These are phyloP conservation scores for Alloplasta piceator DNA, from an alignment of 2,888 invertebrate species.

Conservation along the genomic window DNA sequence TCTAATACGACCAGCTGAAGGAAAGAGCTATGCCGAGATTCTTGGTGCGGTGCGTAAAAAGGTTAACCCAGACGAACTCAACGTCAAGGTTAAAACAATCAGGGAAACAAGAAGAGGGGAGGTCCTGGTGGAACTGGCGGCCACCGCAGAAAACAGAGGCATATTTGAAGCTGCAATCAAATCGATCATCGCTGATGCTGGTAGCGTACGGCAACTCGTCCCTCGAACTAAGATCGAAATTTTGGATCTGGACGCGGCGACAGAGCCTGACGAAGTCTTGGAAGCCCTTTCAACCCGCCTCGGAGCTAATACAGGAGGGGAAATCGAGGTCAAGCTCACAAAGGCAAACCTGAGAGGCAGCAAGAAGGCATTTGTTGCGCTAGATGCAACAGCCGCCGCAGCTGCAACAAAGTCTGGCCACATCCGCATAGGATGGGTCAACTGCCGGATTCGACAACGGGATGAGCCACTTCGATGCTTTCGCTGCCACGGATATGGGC, in stretches of 20 bases:
- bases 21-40: not conserved
- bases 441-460: no score
- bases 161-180: not conserved
- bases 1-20: not conserved
- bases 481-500: no score
- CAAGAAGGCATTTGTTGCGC: no score
- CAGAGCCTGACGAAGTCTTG: not conserved
- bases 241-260: not conserved
- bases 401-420: no score
- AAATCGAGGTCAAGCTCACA: no score
- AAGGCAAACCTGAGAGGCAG: no score
- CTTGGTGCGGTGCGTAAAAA: not conserved
- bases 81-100: not conserved
- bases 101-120: not conserved
- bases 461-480: no score
- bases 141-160: no score
- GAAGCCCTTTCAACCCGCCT: no score
- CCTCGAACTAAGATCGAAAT: constrained; percentile 1
- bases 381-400: no score
- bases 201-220: not conserved
- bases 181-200: not conserved
- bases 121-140: constrained; percentile 8
- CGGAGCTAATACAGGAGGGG: no score
- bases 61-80: not conserved
- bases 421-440: no score